These are phyloP conservation scores for Pseudomyrmex dendroicus DNA, from an alignment of 1,140 invertebrate species.

Conservation along the genomic window DNA sequence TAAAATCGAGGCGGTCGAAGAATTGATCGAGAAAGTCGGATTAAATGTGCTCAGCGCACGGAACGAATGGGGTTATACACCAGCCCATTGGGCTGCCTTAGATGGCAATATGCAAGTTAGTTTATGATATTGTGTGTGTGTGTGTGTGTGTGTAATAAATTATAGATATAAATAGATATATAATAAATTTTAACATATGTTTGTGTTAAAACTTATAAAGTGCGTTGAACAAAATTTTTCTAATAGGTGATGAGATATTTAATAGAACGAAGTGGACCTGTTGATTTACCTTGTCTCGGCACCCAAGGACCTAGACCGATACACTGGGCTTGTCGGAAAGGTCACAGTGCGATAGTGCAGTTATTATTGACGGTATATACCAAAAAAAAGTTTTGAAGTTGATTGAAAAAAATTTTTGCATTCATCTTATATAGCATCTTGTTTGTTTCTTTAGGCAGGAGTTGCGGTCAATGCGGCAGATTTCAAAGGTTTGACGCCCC, in stretches of 20 bases:
- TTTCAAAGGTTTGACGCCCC: constrained; percentile 95
- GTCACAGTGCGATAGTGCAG: constrained; percentile 94
- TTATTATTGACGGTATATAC: constrained; percentile 89
- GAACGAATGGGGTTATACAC: constrained; percentile 96
- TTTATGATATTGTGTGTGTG: no score
- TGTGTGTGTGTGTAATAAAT: no score
- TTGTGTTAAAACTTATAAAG: not conserved
- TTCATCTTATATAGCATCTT: not conserved
- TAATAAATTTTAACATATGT: not conserved
- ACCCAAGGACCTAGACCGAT: constrained; percentile 95
- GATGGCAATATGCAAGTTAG: constrained; percentile 92
- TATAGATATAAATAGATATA: no score
- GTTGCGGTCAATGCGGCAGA: constrained; percentile 95
- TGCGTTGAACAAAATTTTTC: not conserved
- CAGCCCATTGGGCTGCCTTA: constrained; percentile 95
- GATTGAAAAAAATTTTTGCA: not conserved
- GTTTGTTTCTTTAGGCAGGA: constrained; percentile 86
- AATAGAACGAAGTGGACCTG: constrained; percentile 92
- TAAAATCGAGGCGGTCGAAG: constrained; percentile 91
- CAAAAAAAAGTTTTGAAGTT: not conserved
- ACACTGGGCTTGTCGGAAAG: constrained; percentile 95
- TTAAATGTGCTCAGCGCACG: constrained; percentile 90
- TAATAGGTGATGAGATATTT: constrained; percentile 91
- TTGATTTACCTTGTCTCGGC: constrained; percentile 94
- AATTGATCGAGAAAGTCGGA: constrained; percentile 90